Evolutionary conservation across 2,113 vertebrate species (phyloP), one percentile per base, ranked within the genome.

Genomic region (Cochlearius cochlearius): DNA sequence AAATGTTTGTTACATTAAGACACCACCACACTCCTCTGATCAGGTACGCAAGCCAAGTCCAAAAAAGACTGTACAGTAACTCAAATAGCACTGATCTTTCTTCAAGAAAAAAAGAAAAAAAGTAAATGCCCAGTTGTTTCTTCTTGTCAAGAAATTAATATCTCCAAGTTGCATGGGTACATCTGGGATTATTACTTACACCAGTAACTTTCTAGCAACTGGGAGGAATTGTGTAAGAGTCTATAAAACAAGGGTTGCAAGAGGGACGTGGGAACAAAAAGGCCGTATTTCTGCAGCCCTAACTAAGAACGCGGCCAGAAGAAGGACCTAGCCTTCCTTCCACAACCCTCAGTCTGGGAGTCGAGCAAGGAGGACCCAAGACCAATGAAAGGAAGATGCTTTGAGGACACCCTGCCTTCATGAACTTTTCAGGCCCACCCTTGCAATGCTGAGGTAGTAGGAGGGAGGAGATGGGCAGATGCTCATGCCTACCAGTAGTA

Each of bases 321-420:
- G 62, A 67, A 90, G 26, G 26, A 59, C 8, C 19, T 7, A 3
- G 4, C 11, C n/a, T 16, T 36, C 39, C 17, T 36, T 59, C 60
- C 47, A 59, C 32, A 77, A 9, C 4, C 30, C 15, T 39, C 56
- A 25, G 18, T 4, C 12, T 49, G 34, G 7, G 36, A 47, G 43
- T 9, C 25, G 59, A 47, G 43, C 26, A 78, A 52, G 13, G 41
- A 55, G 22, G n/a, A 64, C 22, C 15, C 16, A 59, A 56, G n/a
- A 45, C 2, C 1, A 3, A 34, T 0, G 12, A n/a, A 76, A 85
- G 34, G 29, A 69, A 58, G 13, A 45, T 15, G 20, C 7, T 89
- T n/a, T 56, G 52, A 92, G 58, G 26, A 14, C 43, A 60, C 5
- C 5, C 4, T 1, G 1, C 25, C 53, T 34, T 43, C 0, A 0